Evolutionary conservation across 1,140 invertebrate species (phyloP).

Genomic region (Drosophila cardini): DNA sequence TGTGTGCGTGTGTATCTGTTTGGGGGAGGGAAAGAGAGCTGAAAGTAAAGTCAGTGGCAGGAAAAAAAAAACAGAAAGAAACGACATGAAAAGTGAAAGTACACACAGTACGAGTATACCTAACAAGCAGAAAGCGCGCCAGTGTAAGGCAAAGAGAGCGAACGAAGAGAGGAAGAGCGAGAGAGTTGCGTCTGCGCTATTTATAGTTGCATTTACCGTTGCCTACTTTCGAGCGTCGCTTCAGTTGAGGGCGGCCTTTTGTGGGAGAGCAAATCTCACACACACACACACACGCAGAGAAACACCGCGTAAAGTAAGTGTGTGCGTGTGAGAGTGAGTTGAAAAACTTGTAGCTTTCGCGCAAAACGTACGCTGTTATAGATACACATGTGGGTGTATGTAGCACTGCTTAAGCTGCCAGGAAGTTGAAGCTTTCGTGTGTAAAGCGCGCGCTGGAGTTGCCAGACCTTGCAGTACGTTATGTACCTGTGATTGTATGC

Average conservation of each 20-base stretch:
- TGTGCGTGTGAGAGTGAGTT: slow-evolving; percentile 31
- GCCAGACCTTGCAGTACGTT: slow-evolving; percentile 44
- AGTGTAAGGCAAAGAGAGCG: background rate
- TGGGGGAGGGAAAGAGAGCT: slow-evolving; percentile 18
- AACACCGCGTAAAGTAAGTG: slow-evolving; percentile 1
- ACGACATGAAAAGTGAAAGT: slow-evolving; percentile 60
- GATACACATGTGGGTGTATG: slow-evolving; percentile 40
- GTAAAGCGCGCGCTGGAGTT: slow-evolving; percentile 38
- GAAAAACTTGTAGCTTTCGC: slow-evolving; percentile 65
- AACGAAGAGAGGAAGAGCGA: slow-evolving; percentile 14
- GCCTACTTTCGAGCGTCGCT: slow-evolving; percentile 67
- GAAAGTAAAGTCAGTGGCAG: slow-evolving; percentile 5
- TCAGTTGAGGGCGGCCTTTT: slow-evolving; percentile 11
- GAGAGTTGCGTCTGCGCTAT: slow-evolving; percentile 66
- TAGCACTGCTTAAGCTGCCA: background rate
- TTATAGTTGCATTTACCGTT: slow-evolving; percentile 58
- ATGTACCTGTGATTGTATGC: background rate
- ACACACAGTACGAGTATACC: slow-evolving; percentile 15
- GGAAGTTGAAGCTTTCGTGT: slow-evolving; percentile 44
- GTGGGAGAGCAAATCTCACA: background rate
- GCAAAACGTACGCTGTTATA: slow-evolving; percentile 67
- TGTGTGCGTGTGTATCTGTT: background rate
- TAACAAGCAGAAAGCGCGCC: background rate
- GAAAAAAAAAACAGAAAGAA: slow-evolving; percentile 15
- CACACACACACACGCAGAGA: too few species aligned